phyloP scores from a whole-genome alignment of 2,797 vertebrate species.

The Oreortyx pictus region DNA sequence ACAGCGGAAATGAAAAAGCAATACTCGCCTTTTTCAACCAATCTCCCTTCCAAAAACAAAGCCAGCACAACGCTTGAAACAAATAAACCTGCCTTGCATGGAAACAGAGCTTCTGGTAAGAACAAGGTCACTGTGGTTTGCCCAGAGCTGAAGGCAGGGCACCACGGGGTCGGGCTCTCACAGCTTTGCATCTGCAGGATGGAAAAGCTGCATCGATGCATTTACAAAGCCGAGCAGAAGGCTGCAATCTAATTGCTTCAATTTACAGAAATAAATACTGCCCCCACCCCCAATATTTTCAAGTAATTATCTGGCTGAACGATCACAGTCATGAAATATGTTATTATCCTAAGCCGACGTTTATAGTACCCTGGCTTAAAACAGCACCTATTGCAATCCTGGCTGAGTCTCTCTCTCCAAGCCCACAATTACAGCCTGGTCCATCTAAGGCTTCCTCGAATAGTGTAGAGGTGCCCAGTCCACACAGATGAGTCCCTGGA shows the following conservation, averaged over 20 bases:
- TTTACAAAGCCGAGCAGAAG: background rate
- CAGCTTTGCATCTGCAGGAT: background rate
- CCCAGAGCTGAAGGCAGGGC: background rate
- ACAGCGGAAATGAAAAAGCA: background rate
- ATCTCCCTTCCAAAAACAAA: background rate
- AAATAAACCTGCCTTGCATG: background rate
- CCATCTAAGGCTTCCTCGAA: background rate
- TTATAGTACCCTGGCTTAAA: background rate
- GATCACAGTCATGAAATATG: background rate
- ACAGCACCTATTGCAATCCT: background rate
- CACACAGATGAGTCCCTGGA: background rate
- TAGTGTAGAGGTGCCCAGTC: background rate
- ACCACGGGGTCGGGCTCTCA: background rate
- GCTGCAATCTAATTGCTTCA: background rate
- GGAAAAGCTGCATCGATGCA: background rate
- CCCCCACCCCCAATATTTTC: background rate
- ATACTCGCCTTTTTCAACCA: background rate
- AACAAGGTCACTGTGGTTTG: fast-evolving
- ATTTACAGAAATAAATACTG: background rate
- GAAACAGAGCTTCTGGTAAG: background rate
- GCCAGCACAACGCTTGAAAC: background rate
- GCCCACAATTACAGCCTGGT: background rate
- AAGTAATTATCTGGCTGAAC: background rate
- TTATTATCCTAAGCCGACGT: background rate
- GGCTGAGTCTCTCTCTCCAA: background rate